Evolutionary conservation across 1,140 invertebrate species (phyloP), one percentile per base, ranked within the genome.

Genomic region (Drosophila rufa): DNA sequence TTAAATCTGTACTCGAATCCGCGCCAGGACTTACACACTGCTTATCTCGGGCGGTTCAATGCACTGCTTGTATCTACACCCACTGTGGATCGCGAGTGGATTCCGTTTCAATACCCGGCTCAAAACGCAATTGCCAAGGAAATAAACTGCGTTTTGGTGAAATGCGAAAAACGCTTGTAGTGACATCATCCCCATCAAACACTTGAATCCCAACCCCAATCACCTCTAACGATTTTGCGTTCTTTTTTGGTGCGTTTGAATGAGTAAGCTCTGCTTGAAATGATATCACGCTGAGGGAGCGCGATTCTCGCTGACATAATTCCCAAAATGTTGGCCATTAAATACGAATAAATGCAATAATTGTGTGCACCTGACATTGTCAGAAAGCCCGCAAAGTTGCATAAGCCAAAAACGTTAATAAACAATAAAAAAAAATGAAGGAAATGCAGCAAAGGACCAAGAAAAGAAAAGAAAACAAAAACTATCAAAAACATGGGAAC

Each of bases 261-360:
- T 89, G 84, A 90, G 74, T 89, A 80, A 89, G 84, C 85, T 90
- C 25, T 71, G 85, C 81, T 90, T 90, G 50, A 78, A 80, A 81
- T 89, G 84, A 89, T 89, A 89, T 89, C 84, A 89, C 75, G 50
- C 67, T 42, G 38, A 4, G 43, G 25, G 25, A 62, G 51, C 66
- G 40, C 25, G 17, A 58, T 45, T 48, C 11, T 15, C 17, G 68
- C 80, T 89, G 84, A 87, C 84, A 87, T 84, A 89, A 90, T 87
- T 79, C 61, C 19, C 45, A 61, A 40, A 60, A 50, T 48, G 64
- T 59, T 47, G 9, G 55, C 53, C 42, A 58, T 38, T 47, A 56
- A 78, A 42, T 53, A 50, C 46, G 55, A 59, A 79, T 36, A 51
- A 65, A 76, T 40, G 40, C 33, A 68, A 56, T 53, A 67, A 80